A percentile compares a stretch with the other conserved stretches of the same genome.
Conservation (phyloP, 2,113 vertebrate species). For the Cryptoleucopteryx plumbea region DNA sequence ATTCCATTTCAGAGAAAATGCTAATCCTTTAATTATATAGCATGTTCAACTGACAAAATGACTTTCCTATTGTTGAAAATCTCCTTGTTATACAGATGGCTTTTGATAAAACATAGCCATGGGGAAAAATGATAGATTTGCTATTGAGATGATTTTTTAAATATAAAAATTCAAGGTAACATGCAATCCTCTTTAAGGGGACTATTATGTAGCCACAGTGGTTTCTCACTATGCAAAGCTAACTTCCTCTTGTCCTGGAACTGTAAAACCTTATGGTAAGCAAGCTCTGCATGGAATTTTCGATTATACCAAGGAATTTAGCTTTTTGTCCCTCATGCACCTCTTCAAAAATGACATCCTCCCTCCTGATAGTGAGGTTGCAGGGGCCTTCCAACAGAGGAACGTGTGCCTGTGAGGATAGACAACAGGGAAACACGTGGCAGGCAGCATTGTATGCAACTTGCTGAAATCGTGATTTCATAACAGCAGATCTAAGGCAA, state of each 20-base stretch:
- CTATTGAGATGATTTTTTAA: not conserved
- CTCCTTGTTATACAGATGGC: not conserved
- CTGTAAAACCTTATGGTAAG: not conserved
- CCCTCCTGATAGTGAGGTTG: not conserved
- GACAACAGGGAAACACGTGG: accelerated
- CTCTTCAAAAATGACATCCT: not conserved
- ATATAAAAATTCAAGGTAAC: not conserved
- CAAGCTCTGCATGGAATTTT: not conserved
- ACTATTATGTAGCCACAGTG: not conserved
- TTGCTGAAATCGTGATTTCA: not conserved
- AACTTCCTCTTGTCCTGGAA: not conserved
- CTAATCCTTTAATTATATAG: conserved; percentile 75
- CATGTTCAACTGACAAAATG: conserved; percentile 61
- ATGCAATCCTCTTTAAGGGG: conserved; percentile 8
- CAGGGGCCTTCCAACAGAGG: not conserved
- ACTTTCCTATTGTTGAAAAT: conserved; percentile 48
- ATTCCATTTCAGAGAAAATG: conserved; percentile 58
- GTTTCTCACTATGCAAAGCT: not conserved
- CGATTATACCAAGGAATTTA: not conserved
- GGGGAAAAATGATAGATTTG: not conserved
- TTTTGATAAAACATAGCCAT: conserved; percentile 32
- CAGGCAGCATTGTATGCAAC: not conserved
- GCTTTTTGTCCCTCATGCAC: not conserved
- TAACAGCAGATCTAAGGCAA: not conserved
- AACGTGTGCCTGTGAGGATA: accelerated